Conservation (phyloP, 2,888 invertebrate species). For the Podotricha telesiphe region DNA sequence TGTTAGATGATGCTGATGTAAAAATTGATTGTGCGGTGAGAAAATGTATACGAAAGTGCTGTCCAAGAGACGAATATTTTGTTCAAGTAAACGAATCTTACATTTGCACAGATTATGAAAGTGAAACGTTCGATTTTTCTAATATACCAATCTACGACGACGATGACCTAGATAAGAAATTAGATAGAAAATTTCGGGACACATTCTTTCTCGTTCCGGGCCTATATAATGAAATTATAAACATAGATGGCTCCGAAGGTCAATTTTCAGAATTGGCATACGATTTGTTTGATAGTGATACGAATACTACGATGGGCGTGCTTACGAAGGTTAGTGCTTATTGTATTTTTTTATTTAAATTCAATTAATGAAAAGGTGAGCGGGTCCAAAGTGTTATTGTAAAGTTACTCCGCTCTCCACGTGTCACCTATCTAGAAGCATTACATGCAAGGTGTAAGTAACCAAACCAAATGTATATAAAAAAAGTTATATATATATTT, state of each 20-base stretch:
- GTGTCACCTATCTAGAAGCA: too few relatives aligned
- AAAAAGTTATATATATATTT: too few relatives aligned
- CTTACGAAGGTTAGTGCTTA: too few relatives aligned
- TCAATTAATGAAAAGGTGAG: too few relatives aligned
- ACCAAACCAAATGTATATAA: too few relatives aligned
- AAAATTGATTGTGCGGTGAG: neutral
- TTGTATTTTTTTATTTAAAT: too few relatives aligned
- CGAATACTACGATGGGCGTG: too few relatives aligned
- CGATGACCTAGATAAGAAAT: neutral
- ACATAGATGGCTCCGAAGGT: neutral
- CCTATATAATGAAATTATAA: neutral
- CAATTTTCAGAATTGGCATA: neutral
- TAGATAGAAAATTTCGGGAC: constrained; percentile 1
- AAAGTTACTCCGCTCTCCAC: too few relatives aligned
- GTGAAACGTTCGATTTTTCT: constrained; percentile 20
- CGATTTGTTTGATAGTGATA: neutral
- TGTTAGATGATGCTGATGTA: constrained; percentile 6
- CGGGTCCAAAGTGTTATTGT: too few relatives aligned
- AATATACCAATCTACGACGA: constrained; percentile 24
- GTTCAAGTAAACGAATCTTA: neutral
- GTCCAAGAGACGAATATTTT: constrained; percentile 19
- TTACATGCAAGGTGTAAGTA: too few relatives aligned
- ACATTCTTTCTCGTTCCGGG: constrained; percentile 22
- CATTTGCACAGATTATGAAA: neutral
- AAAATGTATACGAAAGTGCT: constrained; percentile 20